A percentile compares a stretch with the other conserved stretches of the same genome.
These are phyloP conservation scores for Prolemur simus DNA, from an alignment of 2,113 vertebrate genomes.

Conservation along the genomic window DNA sequence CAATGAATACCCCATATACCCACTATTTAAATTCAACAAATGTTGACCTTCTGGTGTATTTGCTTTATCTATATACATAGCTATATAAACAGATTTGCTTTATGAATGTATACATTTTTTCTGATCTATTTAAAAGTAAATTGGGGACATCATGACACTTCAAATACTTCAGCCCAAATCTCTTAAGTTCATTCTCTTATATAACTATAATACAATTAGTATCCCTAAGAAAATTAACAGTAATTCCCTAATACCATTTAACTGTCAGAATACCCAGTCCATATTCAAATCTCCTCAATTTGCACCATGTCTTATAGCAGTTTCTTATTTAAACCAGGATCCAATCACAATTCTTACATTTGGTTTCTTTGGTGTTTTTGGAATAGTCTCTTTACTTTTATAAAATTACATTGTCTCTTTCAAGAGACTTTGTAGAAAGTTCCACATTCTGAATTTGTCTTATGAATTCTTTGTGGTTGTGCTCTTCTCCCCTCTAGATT, in stretches of 20 bases:
- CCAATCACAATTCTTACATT: background rate
- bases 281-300: background rate
- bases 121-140: background rate
- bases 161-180: background rate
- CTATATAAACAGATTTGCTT: background rate
- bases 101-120: background rate
- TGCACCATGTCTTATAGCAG: background rate
- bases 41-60: background rate
- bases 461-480: background rate
- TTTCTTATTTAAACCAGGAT: constrained; percentile 16
- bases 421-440: constrained; percentile 14
- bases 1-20: background rate
- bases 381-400: background rate
- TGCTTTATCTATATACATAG: background rate
- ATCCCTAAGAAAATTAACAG: constrained; percentile 5
- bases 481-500: background rate
- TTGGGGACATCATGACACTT: background rate
- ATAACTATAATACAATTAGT: background rate
- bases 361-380: background rate
- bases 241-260: background rate
- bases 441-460: background rate
- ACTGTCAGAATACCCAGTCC: background rate
- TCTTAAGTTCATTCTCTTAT: background rate
- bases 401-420: background rate
- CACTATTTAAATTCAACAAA: constrained; percentile 17